Evolutionary conservation across 2,888 invertebrate species (phyloP), one percentile per base, ranked within the genome.

Genomic region (Ptycholaimellus sp.): DNA sequence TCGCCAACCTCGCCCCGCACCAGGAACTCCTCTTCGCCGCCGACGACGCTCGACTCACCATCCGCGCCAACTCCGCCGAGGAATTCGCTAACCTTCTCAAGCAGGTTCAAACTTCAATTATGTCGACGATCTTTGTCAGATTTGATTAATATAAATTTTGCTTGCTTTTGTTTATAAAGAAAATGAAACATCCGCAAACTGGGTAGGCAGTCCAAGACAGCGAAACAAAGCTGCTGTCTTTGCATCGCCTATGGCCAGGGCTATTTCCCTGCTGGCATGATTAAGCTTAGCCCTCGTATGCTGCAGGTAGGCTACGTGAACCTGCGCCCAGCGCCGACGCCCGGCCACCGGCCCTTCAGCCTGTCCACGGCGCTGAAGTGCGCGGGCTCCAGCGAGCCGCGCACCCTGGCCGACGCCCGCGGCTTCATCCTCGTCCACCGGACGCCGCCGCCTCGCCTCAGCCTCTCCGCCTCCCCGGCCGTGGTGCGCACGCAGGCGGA

Each of bases 261-360:
- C 30, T 30, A 27, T 27, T 17, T 16, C 27, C 20, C 23, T 14
- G 17, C 14, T 5, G 6, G 25, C 29, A 29, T 9, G 25, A 16
- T 30, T n/a, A 13, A 19, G 13, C 32, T 11, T 18, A 30, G 19
- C 20, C 30, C 29, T 21, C 2, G 2, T 9, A 21, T 11, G 14
- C 7, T 2, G 31, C 33, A 42, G 36, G 54, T 93, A 47, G 76
- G 82, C 35, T 93, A 93, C 62, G 74, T 77, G 7, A 93, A 93
- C 63, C 73, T 76, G 13, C 70, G 85, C 39, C 72, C 76, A 50
- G 80, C 76, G 65, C 87, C 90, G 14, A 85, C 85, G n/a, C 82
- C 87, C 3, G 93, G 90, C 4, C 67, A 87, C 4, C 67, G 93
- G 19, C 82, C 80, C 56, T 69, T 83, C 52, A 72, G 73, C 47